phyloP scores from a whole-genome alignment of 1,140 invertebrate genomes.

The Physella acuta region DNA sequence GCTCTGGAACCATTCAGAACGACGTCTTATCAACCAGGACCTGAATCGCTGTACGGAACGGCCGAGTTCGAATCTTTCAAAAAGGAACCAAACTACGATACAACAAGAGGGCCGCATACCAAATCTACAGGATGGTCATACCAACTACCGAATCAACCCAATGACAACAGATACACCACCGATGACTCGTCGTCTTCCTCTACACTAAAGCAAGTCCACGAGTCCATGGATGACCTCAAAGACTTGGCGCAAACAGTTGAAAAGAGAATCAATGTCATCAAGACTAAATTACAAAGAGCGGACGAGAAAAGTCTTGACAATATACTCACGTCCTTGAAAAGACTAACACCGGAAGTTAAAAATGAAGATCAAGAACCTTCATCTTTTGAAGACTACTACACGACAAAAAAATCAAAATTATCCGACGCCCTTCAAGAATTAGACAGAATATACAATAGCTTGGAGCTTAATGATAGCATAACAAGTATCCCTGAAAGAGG shows the following conservation, averaged over 20 bases:
- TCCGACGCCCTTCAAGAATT: slow-evolving; percentile 48
- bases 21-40: slow-evolving; percentile 19
- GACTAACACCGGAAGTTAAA: slow-evolving; percentile 41
- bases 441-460: slow-evolving; percentile 46
- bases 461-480: slow-evolving; percentile 40
- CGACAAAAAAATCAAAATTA: slow-evolving; percentile 44
- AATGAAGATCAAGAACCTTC: slow-evolving; percentile 29
- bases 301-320: slow-evolving; percentile 50
- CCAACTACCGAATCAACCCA: not conserved
- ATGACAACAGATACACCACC: not conserved
- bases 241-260: slow-evolving; percentile 49
- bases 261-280: slow-evolving; percentile 44
- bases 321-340: slow-evolving; percentile 44
- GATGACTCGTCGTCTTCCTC: not conserved
- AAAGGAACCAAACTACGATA: not conserved
- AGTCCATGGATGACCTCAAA: slow-evolving; percentile 50
- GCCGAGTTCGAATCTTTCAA: slow-evolving; percentile 14
- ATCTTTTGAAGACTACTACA: slow-evolving; percentile 33
- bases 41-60: slow-evolving; percentile 17
- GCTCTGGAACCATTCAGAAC: slow-evolving; percentile 9
- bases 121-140: slow-evolving; percentile 17
- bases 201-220: slow-evolving; percentile 29
- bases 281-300: slow-evolving; percentile 43
- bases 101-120: slow-evolving; percentile 7
- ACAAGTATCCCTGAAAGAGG: slow-evolving; percentile 29